Evolutionary conservation across 1,140 invertebrate species (phyloP).

Genomic region (Ceratoteleas bidentatus): DNA sequence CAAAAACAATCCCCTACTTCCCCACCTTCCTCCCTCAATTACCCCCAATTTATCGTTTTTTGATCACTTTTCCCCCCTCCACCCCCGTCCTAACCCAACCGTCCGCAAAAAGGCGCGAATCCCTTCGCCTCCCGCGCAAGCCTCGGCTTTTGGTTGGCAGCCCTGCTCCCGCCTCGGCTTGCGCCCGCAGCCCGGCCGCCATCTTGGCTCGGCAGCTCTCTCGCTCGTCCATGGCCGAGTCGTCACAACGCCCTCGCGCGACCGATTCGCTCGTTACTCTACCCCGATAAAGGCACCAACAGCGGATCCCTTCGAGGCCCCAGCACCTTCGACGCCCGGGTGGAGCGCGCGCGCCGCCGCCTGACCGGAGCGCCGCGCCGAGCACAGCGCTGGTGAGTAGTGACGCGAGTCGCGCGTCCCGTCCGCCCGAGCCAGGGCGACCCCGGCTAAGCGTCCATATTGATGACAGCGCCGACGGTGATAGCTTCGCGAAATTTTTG

Average conservation of each 20-base stretch:
- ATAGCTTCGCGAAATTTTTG: slow-evolving; percentile 87
- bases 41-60: too few relatives aligned
- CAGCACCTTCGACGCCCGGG: background rate
- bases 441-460: slow-evolving; percentile 80
- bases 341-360: background rate
- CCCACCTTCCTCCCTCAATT: too few relatives aligned
- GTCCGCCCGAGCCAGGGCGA: slow-evolving; percentile 65
- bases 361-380: background rate
- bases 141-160: too few relatives aligned
- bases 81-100: too few relatives aligned
- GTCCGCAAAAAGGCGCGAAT: too few relatives aligned
- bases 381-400: slow-evolving; percentile 44
- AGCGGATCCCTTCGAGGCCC: slow-evolving; percentile 46
- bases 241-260: slow-evolving; percentile 84
- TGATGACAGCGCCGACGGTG: slow-evolving; percentile 87
- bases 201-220: slow-evolving; percentile 46
- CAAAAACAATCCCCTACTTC: too few relatives aligned
- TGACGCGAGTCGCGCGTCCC: slow-evolving; percentile 37
- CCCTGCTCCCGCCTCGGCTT: too few relatives aligned
- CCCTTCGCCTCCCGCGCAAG: too few relatives aligned
- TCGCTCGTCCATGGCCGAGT: slow-evolving; percentile 50
- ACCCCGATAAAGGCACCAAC: slow-evolving; percentile 64
- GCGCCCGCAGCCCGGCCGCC: slow-evolving; percentile 22
- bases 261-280: slow-evolving; percentile 80
- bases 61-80: too few relatives aligned